A percentile compares a stretch with the other conserved stretches of the same genome.
Conservation (phyloP, 2,797 vertebrate species). For the Pitangus sulphuratus region DNA sequence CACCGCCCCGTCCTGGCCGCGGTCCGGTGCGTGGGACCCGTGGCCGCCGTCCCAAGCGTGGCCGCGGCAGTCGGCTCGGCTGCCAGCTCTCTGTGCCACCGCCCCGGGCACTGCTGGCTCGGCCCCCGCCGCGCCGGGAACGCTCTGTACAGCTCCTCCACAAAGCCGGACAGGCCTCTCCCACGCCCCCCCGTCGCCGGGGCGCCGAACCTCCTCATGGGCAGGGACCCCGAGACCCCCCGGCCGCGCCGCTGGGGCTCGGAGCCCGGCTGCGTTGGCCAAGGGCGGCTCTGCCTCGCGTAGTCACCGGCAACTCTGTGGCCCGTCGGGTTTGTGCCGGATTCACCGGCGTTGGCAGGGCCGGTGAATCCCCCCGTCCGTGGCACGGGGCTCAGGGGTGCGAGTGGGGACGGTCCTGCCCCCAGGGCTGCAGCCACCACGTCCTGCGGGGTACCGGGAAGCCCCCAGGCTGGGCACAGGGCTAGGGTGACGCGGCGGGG, state of each 20-base stretch:
- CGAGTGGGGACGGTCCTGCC: not conserved
- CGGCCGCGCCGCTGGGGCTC: not conserved
- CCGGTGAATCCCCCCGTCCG: not conserved
- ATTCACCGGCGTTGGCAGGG: fast-evolving
- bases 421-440: not conserved
- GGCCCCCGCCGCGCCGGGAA: not conserved
- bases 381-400: not conserved
- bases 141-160: not conserved
- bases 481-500: not conserved
- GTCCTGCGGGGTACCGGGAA: not conserved
- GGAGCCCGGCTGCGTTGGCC: not conserved
- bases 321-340: not conserved
- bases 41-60: not conserved
- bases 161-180: not conserved
- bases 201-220: not conserved
- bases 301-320: fast-evolving
- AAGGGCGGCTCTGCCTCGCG: not conserved
- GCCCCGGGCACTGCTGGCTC: constrained; percentile 19
- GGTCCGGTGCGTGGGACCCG: not conserved
- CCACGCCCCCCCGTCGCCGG: not conserved
- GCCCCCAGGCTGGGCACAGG: not conserved
- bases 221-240: not conserved
- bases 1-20: not conserved
- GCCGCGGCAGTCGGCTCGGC: not conserved
- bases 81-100: not conserved